Evolutionary conservation across 2,797 vertebrate species (phyloP), one percentile per base, ranked within the genome.

Genomic region (Cynodonichthys magdalenae): DNA sequence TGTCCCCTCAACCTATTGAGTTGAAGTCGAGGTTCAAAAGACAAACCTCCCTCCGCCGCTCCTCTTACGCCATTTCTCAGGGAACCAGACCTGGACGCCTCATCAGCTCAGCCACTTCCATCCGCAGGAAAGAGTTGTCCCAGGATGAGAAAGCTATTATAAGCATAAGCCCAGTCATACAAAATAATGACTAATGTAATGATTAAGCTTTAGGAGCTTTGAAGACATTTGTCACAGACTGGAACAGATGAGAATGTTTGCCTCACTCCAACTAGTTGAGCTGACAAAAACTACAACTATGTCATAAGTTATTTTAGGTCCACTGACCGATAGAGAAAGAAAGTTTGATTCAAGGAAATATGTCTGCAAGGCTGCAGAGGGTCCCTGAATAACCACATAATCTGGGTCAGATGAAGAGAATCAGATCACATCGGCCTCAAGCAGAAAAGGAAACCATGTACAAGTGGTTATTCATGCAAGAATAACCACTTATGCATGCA

Each of bases 11-110:
- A 5, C 14, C 66, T 0, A 81, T 91, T 66, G 92, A 94, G 77
- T 68, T 96, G 10, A 77, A 64, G 0, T 77, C 91, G 0, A 74
- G 73, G 0, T 8, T 93, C 19, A 79, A 7, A 1, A 79, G 92
- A 0, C 63, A 71, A 6, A 71, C 87, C 0, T 31, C 81, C 2
- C 15, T 5, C n/a, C 89, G 92, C 2, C 92, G 87, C 7, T 97
- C 95, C 19, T 93, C 94, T 45, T 96, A 95, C 0, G 94, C 94
- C 18, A 85, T 96, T 82, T 95, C 95, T 15, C 95, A 96, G 86
- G 92, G 74, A 17, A 87, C 89, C 15, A 94, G 93, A 44, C 90
- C 93, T 0, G 92, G 92, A 0, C 71, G 85, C 15, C 87, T 95
- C 70, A 94, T 96, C 82, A 87, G 90, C 2, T 86, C 91, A 3